phyloP scores from a whole-genome alignment of 2,113 vertebrate species.

The Argyrosomus japonicus region DNA sequence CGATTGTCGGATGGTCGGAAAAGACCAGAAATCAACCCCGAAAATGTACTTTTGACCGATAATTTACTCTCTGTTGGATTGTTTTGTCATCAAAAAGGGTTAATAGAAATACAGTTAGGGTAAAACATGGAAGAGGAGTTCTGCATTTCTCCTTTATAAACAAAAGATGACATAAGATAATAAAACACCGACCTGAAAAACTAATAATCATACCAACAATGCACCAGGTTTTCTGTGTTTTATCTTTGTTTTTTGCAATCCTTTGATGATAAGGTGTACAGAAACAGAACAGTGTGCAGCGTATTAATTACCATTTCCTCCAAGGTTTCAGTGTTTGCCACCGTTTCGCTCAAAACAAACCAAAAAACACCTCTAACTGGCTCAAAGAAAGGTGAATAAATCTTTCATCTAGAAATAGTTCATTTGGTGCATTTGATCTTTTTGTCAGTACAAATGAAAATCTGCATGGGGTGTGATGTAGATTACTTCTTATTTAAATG shows the following conservation, averaged over 20 bases:
- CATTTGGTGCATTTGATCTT: conserved; percentile 6
- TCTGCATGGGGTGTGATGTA: not conserved
- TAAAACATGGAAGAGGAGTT: not conserved
- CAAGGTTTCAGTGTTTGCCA: conserved; percentile 59
- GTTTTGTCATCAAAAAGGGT: not conserved
- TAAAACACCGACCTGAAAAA: conserved; percentile 42
- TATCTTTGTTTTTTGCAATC: conserved; percentile 36
- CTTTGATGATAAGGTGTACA: conserved; percentile 50
- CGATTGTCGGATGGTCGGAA: not conserved
- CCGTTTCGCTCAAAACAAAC: conserved; percentile 32
- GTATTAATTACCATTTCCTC: conserved; percentile 52
- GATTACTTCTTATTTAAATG: not conserved
- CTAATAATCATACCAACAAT: not conserved
- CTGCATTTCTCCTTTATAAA: conserved; percentile 1
- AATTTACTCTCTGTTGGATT: not conserved
- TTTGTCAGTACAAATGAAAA: conserved; percentile 22
- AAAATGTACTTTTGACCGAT: not conserved
- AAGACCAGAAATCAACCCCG: not conserved
- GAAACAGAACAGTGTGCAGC: conserved; percentile 28
- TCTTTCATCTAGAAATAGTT: conserved; percentile 23
- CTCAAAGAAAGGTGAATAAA: conserved; percentile 6
- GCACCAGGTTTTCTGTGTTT: conserved; percentile 27
- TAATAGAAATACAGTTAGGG: not conserved
- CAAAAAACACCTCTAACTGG: not conserved
- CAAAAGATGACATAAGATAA: not conserved